Evolutionary conservation across 2,888 invertebrate genomes (phyloP), one percentile per base, ranked within the genome.

Genomic region (Brachypalpus laphriformis): DNA sequence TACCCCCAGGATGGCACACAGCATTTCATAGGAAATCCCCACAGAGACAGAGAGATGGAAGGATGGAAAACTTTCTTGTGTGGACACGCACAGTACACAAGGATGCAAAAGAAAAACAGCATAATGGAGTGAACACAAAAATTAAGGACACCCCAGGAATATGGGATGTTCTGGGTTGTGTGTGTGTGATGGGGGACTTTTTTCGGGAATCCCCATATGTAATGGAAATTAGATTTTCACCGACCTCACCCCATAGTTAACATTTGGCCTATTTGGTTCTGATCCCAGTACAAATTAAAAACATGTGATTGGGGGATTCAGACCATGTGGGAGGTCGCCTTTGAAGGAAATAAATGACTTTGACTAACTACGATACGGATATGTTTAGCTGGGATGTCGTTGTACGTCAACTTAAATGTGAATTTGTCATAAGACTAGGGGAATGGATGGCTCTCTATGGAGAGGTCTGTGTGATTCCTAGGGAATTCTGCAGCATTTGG

Each of bases 231-330:
- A 80, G 66, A 80, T 80, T 51, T n/a, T 51, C 25, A 25, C 14
- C 59, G 22, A 51, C n/a, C 37, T 40, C 47, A 45, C 18, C 56
- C 49, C 47, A 59, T 8, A 57, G 37, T 37, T 40, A 45, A 34
- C 42, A 49, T 74, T 56, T 65, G 49, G 61, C 61, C 49, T 16
- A 40, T 49, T 49, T 72, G 63, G 59, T 42, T 18, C 59, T 66
- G 31, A 72, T 66, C 80, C 72, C 74, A 51, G 37, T 59, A 37
- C 66, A 68, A 68, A 74, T 72, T 68, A 72, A 72, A 65, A 57
- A 16, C 71, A 71, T 57, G 78, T 42, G 28, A 56, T 68, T 47
- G 40, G 47, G 25, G 59, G 47, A 65, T 14, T 45, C 11, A 2
- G 14, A 18, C n/a, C n/a, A 0, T 20, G 22, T 14, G 25, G 16